A percentile compares a stretch with the other conserved stretches of the same genome.
Evolutionary conservation across 30 jellyfish, hydroid and myxozoan species (phyloP).

Genomic region (Nemopilema nomurai): DNA sequence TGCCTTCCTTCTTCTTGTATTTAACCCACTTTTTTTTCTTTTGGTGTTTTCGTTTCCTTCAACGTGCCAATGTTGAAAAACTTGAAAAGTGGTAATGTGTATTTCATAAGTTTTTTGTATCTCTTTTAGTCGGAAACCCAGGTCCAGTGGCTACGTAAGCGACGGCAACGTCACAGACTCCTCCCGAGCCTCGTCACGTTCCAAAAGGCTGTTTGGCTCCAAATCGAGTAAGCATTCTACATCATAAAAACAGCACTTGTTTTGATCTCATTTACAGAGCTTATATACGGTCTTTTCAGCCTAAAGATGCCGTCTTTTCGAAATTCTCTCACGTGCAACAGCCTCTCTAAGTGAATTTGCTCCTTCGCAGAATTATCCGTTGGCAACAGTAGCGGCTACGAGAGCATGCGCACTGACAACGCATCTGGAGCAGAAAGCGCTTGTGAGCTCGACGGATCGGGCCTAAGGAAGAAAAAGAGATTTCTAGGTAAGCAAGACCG

Average conservation of each 20-base stretch:
- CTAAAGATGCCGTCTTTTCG: too few species aligned
- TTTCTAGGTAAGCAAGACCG: conserved; percentile 58
- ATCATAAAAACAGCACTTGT: neutral
- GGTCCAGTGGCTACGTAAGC: conserved; percentile 86
- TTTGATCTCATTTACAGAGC: neutral
- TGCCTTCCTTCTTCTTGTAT: neutral
- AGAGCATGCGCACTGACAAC: conserved; percentile 89
- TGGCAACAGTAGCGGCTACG: conserved; percentile 98
- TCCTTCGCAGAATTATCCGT: conserved; percentile 38
- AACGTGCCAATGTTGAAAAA: neutral
- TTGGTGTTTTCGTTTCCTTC: too few species aligned
- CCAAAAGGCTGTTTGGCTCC: conserved; percentile 82
- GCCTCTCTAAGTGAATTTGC: neutral
- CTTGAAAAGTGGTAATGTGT: neutral
- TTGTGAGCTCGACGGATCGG: conserved; percentile 70
- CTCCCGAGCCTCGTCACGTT: conserved; percentile 67
- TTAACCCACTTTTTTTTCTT: too few species aligned
- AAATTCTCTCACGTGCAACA: too few species aligned
- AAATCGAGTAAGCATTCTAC: conserved; percentile 97
- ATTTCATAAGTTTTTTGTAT: neutral
- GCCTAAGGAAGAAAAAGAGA: conserved; percentile 65
- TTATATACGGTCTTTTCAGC: neutral
- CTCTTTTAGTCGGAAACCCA: conserved; percentile 51
- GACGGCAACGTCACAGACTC: conserved; percentile 79
- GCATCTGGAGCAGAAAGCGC: conserved; percentile 84